These are phyloP conservation scores for Rostratula benghalensis DNA, from an alignment of 2,113 vertebrate species.

Conservation along the genomic window DNA sequence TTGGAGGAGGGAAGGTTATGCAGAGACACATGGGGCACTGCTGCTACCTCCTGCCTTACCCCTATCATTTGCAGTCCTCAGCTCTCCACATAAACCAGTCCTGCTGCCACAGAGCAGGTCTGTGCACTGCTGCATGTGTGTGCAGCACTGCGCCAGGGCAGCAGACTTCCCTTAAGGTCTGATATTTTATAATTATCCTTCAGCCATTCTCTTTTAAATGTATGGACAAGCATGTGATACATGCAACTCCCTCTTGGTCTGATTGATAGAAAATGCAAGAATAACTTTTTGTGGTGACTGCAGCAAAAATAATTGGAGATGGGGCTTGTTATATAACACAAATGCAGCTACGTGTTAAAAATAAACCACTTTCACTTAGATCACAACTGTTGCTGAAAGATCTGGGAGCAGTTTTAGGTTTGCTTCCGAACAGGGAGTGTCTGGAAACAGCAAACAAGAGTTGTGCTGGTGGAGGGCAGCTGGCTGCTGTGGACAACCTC, in stretches of 20 bases:
- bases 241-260: neutral
- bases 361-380: neutral
- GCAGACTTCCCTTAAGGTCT: neutral
- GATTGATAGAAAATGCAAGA: neutral
- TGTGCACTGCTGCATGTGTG: accelerated
- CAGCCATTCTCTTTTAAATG: neutral
- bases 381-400: neutral
- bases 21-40: accelerated
- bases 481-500: accelerated
- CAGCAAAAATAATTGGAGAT: neutral
- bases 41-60: too few relatives aligned
- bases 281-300: neutral
- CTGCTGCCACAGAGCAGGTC: neutral
- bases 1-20: neutral
- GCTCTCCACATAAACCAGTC: accelerated
- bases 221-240: accelerated
- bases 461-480: neutral
- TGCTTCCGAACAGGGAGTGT: neutral
- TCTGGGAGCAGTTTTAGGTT: neutral
- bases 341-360: neutral
- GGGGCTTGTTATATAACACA: neutral
- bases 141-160: accelerated
- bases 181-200: neutral
- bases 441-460: neutral
- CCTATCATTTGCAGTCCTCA: accelerated